phyloP scores from a whole-genome alignment of 2,797 vertebrate species.

The Syngnathus rostellatus region DNA sequence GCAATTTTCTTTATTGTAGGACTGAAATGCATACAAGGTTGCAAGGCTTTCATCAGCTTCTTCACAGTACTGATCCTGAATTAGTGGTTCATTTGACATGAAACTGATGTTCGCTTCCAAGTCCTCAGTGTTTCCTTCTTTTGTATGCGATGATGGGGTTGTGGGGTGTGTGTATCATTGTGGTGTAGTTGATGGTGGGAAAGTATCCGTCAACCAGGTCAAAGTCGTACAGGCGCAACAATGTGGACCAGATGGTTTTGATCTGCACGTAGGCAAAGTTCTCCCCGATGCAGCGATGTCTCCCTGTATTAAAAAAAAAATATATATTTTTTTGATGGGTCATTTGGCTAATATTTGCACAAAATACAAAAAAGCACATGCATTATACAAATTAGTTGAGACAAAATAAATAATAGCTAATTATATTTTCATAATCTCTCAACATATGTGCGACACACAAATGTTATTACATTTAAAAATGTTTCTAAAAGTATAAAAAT shows the following conservation, averaged over 20 bases:
- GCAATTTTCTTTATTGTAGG: not conserved
- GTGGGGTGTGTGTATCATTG: conserved; percentile 95
- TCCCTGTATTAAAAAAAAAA: conserved; percentile 64
- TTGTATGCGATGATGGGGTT: conserved; percentile 88
- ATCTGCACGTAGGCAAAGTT: conserved; percentile 98
- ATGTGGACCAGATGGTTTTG: conserved; percentile 95
- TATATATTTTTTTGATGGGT: too few relatives aligned
- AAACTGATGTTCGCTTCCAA: not conserved
- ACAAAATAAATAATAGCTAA: too few relatives aligned
- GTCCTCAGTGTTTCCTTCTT: conserved; percentile 66
- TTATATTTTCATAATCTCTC: too few relatives aligned
- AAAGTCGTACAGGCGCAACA: conserved; percentile 88
- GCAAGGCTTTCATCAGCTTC: not conserved
- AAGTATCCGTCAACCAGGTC: conserved; percentile 87
- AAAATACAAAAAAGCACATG: too few relatives aligned
- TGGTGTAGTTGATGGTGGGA: conserved; percentile 90
- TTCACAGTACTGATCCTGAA: not conserved
- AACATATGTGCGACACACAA: too few relatives aligned
- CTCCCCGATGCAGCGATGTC: conserved; percentile 96
- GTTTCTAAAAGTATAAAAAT: too few relatives aligned
- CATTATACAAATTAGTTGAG: too few relatives aligned
- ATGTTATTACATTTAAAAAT: too few relatives aligned
- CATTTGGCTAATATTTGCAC: too few relatives aligned
- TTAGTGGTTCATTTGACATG: not conserved
- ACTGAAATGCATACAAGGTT: not conserved